These are phyloP conservation scores for Apamea anceps DNA, from an alignment of 2,888 invertebrate genomes.

Conservation along the genomic window DNA sequence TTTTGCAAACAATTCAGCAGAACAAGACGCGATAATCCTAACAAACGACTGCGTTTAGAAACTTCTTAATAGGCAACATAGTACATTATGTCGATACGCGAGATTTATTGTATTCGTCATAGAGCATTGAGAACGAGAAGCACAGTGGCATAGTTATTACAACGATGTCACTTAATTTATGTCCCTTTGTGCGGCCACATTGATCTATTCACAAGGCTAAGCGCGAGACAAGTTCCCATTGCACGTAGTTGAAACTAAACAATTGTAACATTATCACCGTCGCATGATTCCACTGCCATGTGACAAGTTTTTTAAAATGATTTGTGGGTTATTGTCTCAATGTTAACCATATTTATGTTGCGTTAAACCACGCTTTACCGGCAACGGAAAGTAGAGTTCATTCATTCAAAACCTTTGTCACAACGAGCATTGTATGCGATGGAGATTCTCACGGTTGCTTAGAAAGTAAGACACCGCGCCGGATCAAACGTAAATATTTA, in stretches of 20 bases:
- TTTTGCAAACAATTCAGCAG: conserved; percentile 37
- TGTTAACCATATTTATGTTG: conserved; percentile 51
- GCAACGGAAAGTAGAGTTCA: conserved; percentile 64
- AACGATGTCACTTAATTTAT: conserved; percentile 71
- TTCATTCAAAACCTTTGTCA: conserved; percentile 53
- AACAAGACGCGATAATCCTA: conserved; percentile 44
- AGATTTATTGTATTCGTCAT: conserved; percentile 63
- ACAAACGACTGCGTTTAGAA: conserved; percentile 48
- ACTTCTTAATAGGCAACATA: conserved; percentile 41
- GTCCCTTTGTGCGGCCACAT: conserved; percentile 70
- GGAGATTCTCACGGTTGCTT: conserved; percentile 72
- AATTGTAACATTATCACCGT: conserved; percentile 63
- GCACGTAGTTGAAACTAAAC: conserved; percentile 64
- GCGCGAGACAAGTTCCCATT: conserved; percentile 61
- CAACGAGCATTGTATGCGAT: conserved; percentile 52
- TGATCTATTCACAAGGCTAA: conserved; percentile 66
- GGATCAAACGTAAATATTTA: conserved; percentile 71
- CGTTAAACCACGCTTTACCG: conserved; percentile 43
- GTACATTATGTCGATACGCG: conserved; percentile 42
- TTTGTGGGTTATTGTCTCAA: conserved; percentile 71
- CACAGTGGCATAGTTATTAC: conserved; percentile 67
- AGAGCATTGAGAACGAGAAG: conserved; percentile 62
- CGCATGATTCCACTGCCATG: conserved; percentile 63
- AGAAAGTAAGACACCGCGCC: conserved; percentile 72
- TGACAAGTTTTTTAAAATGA: conserved; percentile 69